These are phyloP conservation scores for Microctonus brassicae DNA, from an alignment of 2,888 invertebrate species.

Conservation along the genomic window DNA sequence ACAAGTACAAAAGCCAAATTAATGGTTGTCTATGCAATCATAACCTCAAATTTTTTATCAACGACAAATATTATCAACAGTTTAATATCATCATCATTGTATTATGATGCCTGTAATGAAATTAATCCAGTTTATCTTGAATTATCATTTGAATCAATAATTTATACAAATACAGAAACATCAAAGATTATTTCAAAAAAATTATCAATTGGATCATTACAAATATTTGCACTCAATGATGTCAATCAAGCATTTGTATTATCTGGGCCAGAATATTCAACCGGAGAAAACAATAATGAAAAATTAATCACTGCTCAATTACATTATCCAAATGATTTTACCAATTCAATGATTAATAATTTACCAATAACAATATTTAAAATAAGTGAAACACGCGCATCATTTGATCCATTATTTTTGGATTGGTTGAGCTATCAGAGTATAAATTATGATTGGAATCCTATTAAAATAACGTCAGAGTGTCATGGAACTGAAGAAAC, in stretches of 20 bases:
- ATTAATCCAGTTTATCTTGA: conserved; percentile 77
- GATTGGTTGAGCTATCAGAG: conserved; percentile 76
- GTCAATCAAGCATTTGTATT: conserved; percentile 73
- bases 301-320: conserved; percentile 58
- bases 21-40: conserved; percentile 66
- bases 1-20: conserved; percentile 78
- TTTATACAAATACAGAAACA: conserved; percentile 60
- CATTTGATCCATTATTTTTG: conserved; percentile 77
- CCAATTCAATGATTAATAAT: conserved; percentile 41
- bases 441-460: conserved; percentile 52
- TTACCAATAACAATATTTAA: conserved; percentile 71
- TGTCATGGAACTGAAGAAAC: conserved; percentile 56
- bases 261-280: conserved; percentile 71
- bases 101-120: conserved; percentile 71
- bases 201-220: conserved; percentile 68
- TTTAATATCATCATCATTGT: conserved; percentile 69
- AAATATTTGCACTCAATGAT: conserved; percentile 72
- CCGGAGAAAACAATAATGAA: conserved; percentile 44
- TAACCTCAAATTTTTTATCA: conserved; percentile 70
- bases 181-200: conserved; percentile 66
- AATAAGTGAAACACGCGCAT: conserved; percentile 71
- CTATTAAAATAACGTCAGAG: not conserved
- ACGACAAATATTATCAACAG: conserved; percentile 57
- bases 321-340: conserved; percentile 63
- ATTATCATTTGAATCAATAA: conserved; percentile 73